phyloP scores from a whole-genome alignment of 2,888 invertebrate genomes.

The Chrysotoxum bicinctum region DNA sequence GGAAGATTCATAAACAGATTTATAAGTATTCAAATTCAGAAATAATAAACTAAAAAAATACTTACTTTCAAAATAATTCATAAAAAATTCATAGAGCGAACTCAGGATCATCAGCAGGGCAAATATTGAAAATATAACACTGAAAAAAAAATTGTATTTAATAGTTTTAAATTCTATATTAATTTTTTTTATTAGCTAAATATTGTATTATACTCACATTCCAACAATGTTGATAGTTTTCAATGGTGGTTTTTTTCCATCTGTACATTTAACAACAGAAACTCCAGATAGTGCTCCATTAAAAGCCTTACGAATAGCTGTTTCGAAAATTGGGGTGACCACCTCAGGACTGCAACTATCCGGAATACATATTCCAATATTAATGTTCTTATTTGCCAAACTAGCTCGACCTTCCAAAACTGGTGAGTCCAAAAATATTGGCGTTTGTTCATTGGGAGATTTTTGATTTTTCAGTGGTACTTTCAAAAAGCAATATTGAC shows the following conservation, averaged over 20 bases:
- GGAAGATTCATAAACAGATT: not conserved
- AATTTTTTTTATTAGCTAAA: not conserved
- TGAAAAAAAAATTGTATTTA: not conserved
- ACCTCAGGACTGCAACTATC: constrained; percentile 25
- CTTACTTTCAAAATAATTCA: constrained; percentile 35
- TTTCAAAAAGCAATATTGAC: constrained; percentile 35
- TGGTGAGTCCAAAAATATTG: constrained; percentile 12
- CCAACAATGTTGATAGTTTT: constrained; percentile 24
- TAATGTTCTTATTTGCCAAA: not conserved
- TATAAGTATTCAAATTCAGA: not conserved
- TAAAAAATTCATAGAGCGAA: constrained; percentile 38
- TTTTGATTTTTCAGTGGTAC: constrained; percentile 2
- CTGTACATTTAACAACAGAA: constrained; percentile 24
- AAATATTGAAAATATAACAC: constrained; percentile 40
- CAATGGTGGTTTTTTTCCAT: constrained; percentile 22
- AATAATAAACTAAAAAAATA: not conserved
- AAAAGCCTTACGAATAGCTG: constrained; percentile 7
- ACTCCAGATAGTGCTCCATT: constrained; percentile 36
- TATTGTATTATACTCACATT: constrained; percentile 33
- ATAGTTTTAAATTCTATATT: not conserved
- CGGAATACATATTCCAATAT: constrained; percentile 43
- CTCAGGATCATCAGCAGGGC: constrained; percentile 23
- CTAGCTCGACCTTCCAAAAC: not conserved
- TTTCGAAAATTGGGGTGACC: constrained; percentile 23
- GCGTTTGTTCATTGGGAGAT: not conserved